Conservation (phyloP, 1,140 invertebrate genomes). For the Papilio xuthus region DNA sequence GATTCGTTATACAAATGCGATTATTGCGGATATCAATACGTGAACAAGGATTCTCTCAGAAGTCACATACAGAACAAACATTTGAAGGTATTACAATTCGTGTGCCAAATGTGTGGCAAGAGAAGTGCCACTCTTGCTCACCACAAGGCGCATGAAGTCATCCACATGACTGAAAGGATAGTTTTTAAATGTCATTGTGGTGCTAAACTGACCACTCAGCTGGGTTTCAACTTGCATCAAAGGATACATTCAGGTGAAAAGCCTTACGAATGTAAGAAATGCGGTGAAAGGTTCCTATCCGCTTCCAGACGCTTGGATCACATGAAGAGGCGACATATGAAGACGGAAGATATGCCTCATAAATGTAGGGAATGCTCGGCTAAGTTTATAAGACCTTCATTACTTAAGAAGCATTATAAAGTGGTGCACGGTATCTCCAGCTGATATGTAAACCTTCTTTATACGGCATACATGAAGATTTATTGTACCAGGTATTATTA, state of each 20-base stretch:
- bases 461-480: neutral
- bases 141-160: constrained; percentile 66
- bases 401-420: constrained; percentile 64
- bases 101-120: constrained; percentile 72
- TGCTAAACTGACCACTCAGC: constrained; percentile 58
- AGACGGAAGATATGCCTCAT: constrained; percentile 55
- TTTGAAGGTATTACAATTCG: constrained; percentile 67
- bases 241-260: constrained; percentile 88
- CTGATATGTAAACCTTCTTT: neutral
- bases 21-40: constrained; percentile 65
- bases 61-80: constrained; percentile 77
- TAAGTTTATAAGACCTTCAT: constrained; percentile 64
- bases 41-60: constrained; percentile 68
- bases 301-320: constrained; percentile 71
- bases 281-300: constrained; percentile 81
- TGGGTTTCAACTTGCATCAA: constrained; percentile 68
- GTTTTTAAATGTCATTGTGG: constrained; percentile 71
- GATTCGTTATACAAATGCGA: constrained; percentile 62
- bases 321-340: constrained; percentile 66
- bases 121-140: constrained; percentile 70
- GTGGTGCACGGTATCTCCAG: constrained; percentile 43
- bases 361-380: constrained; percentile 57
- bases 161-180: constrained; percentile 64
- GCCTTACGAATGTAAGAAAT: constrained; percentile 87
- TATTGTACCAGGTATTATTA: neutral